Evolutionary conservation across 2,888 invertebrate species (phyloP).

Genomic region (Netelia fuscicornis): DNA sequence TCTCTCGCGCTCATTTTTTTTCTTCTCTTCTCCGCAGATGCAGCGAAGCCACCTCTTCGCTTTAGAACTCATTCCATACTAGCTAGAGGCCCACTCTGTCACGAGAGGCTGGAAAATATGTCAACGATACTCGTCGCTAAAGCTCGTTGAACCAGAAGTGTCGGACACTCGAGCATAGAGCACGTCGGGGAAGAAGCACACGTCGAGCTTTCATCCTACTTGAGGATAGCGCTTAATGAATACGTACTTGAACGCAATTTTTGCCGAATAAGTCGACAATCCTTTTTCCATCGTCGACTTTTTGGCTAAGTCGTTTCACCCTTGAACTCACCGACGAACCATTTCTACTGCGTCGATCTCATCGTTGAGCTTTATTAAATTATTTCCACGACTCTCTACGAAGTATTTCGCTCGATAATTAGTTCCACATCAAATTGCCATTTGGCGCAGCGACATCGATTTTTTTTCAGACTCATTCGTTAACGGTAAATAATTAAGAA

Average conservation of each 20-base stretch:
- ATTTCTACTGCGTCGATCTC: no score
- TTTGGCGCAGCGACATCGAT: no score
- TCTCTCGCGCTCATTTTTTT: not conserved
- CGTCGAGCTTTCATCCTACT: slow-evolving; percentile 32
- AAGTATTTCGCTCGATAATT: no score
- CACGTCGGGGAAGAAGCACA: slow-evolving; percentile 26
- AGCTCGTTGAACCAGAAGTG: slow-evolving; percentile 77
- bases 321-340: no score
- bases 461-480: no score
- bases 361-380: no score
- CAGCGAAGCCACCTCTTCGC: not conserved
- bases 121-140: slow-evolving; percentile 82
- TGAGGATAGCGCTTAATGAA: slow-evolving; percentile 75
- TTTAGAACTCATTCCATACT: slow-evolving; percentile 3
- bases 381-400: no score
- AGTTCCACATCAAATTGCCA: no score
- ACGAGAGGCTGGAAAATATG: slow-evolving; percentile 75
- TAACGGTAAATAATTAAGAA: no score
- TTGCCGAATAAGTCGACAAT: slow-evolving; percentile 42
- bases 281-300: not conserved
- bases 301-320: not conserved
- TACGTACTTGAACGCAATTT: slow-evolving; percentile 72
- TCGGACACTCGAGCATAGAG: slow-evolving; percentile 64
- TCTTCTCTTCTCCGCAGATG: slow-evolving; percentile 11
- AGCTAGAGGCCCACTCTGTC: slow-evolving; percentile 3